Evolutionary conservation across 2,888 invertebrate genomes (phyloP).

Genomic region (Chloromyia formosa): DNA sequence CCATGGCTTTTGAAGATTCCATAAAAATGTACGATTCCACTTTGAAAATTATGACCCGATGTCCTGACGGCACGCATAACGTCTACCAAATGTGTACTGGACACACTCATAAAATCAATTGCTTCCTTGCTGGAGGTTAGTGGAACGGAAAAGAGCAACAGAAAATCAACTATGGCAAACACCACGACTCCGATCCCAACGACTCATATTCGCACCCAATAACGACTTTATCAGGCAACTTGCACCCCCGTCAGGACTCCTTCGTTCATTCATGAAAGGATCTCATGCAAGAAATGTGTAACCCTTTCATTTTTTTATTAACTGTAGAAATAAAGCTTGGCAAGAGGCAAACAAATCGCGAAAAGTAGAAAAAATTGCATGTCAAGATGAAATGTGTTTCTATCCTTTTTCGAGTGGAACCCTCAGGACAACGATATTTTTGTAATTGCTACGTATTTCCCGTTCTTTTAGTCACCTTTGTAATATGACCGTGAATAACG

Average conservation of each 20-base stretch:
- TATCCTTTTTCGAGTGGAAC: constrained; percentile 13
- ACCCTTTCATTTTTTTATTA: constrained; percentile 31
- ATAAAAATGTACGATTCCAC: constrained; percentile 9
- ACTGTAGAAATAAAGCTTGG: constrained; percentile 5
- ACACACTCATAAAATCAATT: constrained; percentile 40
- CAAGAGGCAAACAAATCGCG: constrained; percentile 22
- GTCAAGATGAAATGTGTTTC: constrained; percentile 41
- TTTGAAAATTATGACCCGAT: neutral
- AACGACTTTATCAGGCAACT: constrained; percentile 38
- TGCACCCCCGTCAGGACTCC: neutral
- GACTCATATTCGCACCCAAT: constrained; percentile 39
- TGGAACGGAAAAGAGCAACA: constrained; percentile 40
- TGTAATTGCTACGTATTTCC: constrained; percentile 41
- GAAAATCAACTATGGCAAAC: constrained; percentile 8
- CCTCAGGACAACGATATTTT: constrained; percentile 32
- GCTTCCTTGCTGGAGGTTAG: constrained; percentile 39
- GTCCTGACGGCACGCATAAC: constrained; percentile 25
- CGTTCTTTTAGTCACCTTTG: constrained; percentile 40
- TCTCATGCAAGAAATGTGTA: constrained; percentile 13
- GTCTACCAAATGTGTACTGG: constrained; percentile 10
- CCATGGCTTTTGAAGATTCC: neutral
- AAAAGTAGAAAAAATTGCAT: constrained; percentile 40
- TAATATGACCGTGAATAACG: constrained; percentile 20
- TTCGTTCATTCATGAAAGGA: neutral
- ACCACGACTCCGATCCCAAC: neutral